Base-by-base conservation (phyloP, 2,797 vertebrate genomes). In the Gymnothorax reevesii region DNA sequence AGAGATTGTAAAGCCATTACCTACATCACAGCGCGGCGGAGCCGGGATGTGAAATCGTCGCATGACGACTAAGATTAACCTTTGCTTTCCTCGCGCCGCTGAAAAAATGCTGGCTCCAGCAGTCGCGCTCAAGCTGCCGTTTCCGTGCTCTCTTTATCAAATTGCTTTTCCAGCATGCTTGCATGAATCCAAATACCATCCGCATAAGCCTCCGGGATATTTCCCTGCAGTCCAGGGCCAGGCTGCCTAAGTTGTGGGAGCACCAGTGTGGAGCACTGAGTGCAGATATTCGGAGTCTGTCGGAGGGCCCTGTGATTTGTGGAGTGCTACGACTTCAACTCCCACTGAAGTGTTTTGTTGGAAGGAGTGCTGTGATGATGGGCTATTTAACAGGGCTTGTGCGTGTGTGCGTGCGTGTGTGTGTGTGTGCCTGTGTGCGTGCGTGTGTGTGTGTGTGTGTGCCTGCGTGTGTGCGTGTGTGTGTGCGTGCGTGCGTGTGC, bases 31-130 rank as follows among this genome's bases (percentile, higher is more conserved):
- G 15, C 17, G 7, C 52, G 49, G 20, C 33, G 33, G 52, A 17
- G 20, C 77, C 52, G 12, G 9, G 49, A 80, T 80, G 77, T 55
- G 77, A 55, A 80, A 55, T 54, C 55, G 77, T 80, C 22, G 49
- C 77, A 8, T 55, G 90, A 88, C 87, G 89, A 84, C 92, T 94
- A 71, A 88, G 87, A 92, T 95, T 93, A 93, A 92, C 90, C 92
- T 91, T 84, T 90, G 88, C 90, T 91, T 88, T 90, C 69, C 87
- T 82, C 85, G 87, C 91, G 92, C 94, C 92, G 94, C 92, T 94
- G 92, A 42, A 86, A 79, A 79, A 89, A 84, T 75, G 88, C 90
- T 88, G 90, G 93, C 92, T 91, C 88, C 89, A 90, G 92, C 87
- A 88, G 86, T 89, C 86, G 82, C 87, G 82, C 93, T 89, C 88